Evolutionary conservation across 1,140 invertebrate genomes (phyloP).

Genomic region (Leptinotarsa undecemlineata): DNA sequence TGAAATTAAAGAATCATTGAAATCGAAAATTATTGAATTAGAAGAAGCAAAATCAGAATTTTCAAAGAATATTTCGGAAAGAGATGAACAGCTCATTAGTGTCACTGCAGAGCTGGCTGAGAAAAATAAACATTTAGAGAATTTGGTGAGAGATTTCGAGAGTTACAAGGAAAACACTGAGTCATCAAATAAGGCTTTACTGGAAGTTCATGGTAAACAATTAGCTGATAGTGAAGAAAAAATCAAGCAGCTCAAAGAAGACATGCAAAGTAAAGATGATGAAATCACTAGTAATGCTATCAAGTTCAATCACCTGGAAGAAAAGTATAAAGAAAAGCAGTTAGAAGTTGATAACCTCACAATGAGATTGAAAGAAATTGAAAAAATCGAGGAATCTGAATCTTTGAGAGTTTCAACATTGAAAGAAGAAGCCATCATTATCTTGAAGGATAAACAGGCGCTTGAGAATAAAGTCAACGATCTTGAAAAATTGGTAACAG

Average conservation of each 20-base stretch:
- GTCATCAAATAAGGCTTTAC: slow-evolving; percentile 18
- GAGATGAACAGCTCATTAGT: slow-evolving; percentile 20
- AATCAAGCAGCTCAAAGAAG: slow-evolving; percentile 56
- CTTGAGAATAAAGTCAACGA: background rate
- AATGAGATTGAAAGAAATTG: background rate
- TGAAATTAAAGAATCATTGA: slow-evolving; percentile 42
- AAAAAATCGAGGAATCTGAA: background rate
- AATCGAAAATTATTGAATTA: slow-evolving; percentile 57
- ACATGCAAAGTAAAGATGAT: slow-evolving; percentile 57
- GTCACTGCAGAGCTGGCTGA: slow-evolving; percentile 22
- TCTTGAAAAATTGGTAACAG: background rate
- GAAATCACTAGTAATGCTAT: slow-evolving; percentile 20
- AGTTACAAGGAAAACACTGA: slow-evolving; percentile 23
- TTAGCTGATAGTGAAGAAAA: slow-evolving; percentile 53
- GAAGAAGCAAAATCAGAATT: slow-evolving; percentile 58
- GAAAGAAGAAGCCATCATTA: background rate
- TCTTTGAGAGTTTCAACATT: background rate
- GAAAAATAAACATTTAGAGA: slow-evolving; percentile 23
- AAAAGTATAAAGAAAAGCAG: background rate
- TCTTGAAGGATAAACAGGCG: background rate
- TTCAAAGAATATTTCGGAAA: slow-evolving; percentile 5
- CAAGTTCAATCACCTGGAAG: background rate
- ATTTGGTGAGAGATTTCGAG: slow-evolving; percentile 11
- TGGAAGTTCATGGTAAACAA: slow-evolving; percentile 28
- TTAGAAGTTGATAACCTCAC: background rate